phyloP scores from a whole-genome alignment of 2,113 vertebrate species.

The Notothenia rossii region DNA sequence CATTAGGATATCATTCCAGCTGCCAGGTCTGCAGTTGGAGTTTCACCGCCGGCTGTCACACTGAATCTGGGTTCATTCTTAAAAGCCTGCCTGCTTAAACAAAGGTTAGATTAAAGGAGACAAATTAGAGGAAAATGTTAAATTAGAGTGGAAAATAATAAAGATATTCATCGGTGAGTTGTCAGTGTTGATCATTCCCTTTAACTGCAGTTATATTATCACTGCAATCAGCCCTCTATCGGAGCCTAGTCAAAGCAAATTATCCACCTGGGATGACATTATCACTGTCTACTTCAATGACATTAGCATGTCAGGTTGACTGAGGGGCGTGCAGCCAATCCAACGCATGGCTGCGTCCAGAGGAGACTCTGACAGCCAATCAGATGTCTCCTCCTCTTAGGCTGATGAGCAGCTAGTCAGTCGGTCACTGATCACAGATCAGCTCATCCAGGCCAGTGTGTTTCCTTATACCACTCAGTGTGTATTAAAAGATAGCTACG shows the following conservation, averaged over 20 bases:
- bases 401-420: conserved; percentile 51
- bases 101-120: conserved; percentile 73
- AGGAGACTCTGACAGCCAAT: conserved; percentile 66
- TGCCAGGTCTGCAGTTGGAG: conserved; percentile 25
- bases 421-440: conserved; percentile 23
- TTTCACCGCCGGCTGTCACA: conserved; percentile 47
- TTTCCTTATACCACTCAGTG: background rate
- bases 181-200: conserved; percentile 75
- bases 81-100: conserved; percentile 56
- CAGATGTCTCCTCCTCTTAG: conserved; percentile 79
- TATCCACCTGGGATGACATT: conserved; percentile 74
- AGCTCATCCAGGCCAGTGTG: background rate
- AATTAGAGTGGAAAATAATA: conserved; percentile 73
- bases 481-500: background rate
- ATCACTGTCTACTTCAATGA: conserved; percentile 74
- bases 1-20: conserved; percentile 26
- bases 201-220: conserved; percentile 54
- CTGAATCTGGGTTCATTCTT: conserved; percentile 56
- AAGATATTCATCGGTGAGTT: conserved; percentile 72
- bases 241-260: conserved; percentile 69
- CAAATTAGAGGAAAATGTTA: conserved; percentile 77
- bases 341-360: conserved; percentile 75
- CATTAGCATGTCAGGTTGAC: conserved; percentile 67
- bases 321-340: conserved; percentile 78
- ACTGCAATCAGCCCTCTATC: conserved; percentile 50